Evolutionary conservation across 2,113 vertebrate genomes (phyloP), one percentile per base, ranked within the genome.

Genomic region (Numenius arquata): DNA sequence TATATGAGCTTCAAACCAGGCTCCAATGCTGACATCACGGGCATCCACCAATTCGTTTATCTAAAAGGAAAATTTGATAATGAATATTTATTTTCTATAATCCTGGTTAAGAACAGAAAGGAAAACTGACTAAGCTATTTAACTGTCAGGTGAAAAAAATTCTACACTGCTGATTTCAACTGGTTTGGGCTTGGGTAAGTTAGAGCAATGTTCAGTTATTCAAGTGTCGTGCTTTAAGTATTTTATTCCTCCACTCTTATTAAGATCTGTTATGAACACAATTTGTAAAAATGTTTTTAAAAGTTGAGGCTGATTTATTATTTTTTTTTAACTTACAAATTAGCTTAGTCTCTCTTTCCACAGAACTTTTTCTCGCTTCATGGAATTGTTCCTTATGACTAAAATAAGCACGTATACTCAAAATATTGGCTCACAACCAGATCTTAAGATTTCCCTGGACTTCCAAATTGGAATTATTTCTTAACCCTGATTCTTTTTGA

Each of bases 31-130:
- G n/a, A n/a, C n/a, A n/a, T n/a, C n/a, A n/a, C n/a, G n/a, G n/a
- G n/a, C n/a, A n/a, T n/a, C n/a, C n/a, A n/a, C n/a, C n/a, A n/a
- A n/a, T n/a, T n/a, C n/a, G n/a, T n/a, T n/a, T n/a, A n/a, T n/a
- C n/a, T n/a, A n/a, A 92, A 97, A 89, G 94, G 48, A 80, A 96
- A 94, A 90, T 97, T 97, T 93, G 45, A 97, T 92, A 97, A 96
- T 95, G 76, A 97, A 95, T 77, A 61, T 73, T 91, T 77, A 76
- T 76, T 88, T 71, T 73, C 63, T 82, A 41, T 82, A 88, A 82
- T 55, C 63, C 45, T 36, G 16, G 16, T 62, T 70, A 85, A 58
- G 41, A 63, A 72, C 59, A 82, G 58, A 89, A 71, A 62, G 58
- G 52, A 90, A 73, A 90, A 82, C 41, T 58, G 26, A 36, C 66